phyloP scores from a whole-genome alignment of 2,797 vertebrate genomes.

The Pseudotriccus pelzelni region DNA sequence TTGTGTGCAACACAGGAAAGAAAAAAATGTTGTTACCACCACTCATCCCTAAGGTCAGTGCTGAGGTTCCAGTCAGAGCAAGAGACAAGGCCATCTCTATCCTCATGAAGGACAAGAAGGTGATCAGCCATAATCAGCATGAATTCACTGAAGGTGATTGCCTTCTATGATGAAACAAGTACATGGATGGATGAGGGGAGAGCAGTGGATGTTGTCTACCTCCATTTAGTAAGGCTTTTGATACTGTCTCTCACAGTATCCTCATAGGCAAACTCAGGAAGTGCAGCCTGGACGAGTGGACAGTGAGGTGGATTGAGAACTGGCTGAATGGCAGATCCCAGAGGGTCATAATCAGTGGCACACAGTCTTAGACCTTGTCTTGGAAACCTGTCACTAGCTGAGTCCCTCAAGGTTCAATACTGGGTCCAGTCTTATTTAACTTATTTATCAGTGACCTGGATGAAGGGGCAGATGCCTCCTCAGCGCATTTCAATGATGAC shows the following conservation, averaged over 20 bases:
- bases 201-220: background rate
- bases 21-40: background rate
- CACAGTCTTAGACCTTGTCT: background rate
- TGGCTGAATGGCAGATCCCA: background rate
- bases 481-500: background rate
- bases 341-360: background rate
- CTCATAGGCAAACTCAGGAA: background rate
- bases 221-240: background rate
- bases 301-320: background rate
- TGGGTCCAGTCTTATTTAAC: background rate
- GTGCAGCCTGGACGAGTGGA: background rate
- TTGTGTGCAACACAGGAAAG: background rate
- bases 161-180: background rate
- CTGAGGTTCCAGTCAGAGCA: background rate
- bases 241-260: background rate
- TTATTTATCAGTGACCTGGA: background rate
- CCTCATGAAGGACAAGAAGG: background rate
- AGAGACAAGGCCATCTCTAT: background rate
- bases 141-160: background rate
- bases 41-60: background rate
- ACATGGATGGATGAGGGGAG: background rate
- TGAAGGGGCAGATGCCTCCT: background rate
- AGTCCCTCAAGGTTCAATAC: background rate
- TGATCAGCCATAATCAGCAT: background rate
- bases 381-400: background rate